Percentiles rank a stretch among this genome's conserved stretches.
These are phyloP conservation scores for Erinaceus europaeus DNA, from an alignment of 2,113 vertebrate species.

Conservation along the genomic window DNA sequence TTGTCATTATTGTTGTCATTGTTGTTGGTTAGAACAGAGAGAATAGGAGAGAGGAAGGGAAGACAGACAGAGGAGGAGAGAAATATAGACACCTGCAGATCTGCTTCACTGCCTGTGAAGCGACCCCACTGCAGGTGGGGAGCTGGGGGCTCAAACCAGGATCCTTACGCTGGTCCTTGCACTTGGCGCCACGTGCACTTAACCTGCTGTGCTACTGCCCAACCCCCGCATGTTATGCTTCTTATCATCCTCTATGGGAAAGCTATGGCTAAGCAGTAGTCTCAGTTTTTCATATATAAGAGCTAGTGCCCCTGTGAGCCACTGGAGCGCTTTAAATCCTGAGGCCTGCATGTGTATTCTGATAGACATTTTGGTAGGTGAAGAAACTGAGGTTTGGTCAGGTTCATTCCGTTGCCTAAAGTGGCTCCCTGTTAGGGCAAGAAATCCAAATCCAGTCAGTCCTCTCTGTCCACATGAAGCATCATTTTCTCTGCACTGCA, in stretches of 20 bases:
- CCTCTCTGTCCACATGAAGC: accelerated
- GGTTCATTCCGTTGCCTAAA: neutral
- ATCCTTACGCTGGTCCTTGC: too few relatives aligned
- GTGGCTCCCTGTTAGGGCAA: neutral
- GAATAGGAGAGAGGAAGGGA: too few relatives aligned
- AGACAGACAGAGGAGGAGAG: too few relatives aligned
- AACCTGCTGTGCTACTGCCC: too few relatives aligned
- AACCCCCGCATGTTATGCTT: too few relatives aligned
- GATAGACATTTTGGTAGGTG: neutral
- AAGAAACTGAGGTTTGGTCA: neutral
- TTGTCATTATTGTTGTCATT: too few relatives aligned
- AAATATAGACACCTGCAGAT: too few relatives aligned
- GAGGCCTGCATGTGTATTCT: neutral
- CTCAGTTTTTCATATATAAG: constrained; percentile 70
- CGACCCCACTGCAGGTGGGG: too few relatives aligned
- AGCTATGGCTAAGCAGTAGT: neutral
- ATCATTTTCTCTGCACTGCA: neutral
- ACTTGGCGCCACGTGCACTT: too few relatives aligned
- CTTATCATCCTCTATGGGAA: neutral
- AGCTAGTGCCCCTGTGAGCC: constrained; percentile 84
- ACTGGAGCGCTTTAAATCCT: neutral
- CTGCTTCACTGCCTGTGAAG: too few relatives aligned
- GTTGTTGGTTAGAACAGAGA: too few relatives aligned
- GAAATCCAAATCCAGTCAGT: neutral
- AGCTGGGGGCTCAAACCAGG: too few relatives aligned